Evolutionary conservation across 2,113 vertebrate species (phyloP), one percentile per base, ranked within the genome.

Genomic region (Bos taurus): DNA sequence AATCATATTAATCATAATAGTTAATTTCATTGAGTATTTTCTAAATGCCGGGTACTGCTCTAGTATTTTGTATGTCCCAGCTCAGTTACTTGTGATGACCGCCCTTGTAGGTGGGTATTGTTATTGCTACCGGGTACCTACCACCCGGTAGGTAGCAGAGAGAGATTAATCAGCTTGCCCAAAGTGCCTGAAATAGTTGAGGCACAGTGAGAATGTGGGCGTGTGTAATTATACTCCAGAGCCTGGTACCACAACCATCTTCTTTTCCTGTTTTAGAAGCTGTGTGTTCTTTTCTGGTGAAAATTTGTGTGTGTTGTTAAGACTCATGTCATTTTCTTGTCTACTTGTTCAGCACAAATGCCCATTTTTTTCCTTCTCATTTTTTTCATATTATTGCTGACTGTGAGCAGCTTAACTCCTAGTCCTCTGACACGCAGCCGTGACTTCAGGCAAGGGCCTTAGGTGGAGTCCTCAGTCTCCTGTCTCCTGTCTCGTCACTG

Each of bases 41-140:
- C 54, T 86, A 60, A 95, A 59, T 89, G 71, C 4, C 8, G 36
- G 17, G 4, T 40, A 21, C 17, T 54, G 5, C 43, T n/a, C 23
- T 54, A 21, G 7, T 59, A 19, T 85, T 95, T 64, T 88, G 1
- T 78, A n/a, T 8, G 40, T 52, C 14, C 23, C 17, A 81, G 2
- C 7, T 96, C 43, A 23, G 88, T 92, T 84, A 78, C 33, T 77
- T 96, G 57, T 92, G 50, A n/a, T 50, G 30, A 15, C 23, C 36
- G 16, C 6, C 52, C 7, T 40, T 3, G 11, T 19, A 40, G 9
- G 40, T 60, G 28, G 5, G 36, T 43, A 26, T 28, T 60, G 7
- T 40, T 54, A 30, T 48, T 48, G 48, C 48, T 48, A 13, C 11
- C 2, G 2, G 11, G 11, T 48, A 48, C 48, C 48, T 48, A 48